Percentiles rank a stretch among this genome's conserved stretches.
These are phyloP conservation scores for Forbesichthys agassizii DNA, from an alignment of 2,113 vertebrate species.

Conservation along the genomic window DNA sequence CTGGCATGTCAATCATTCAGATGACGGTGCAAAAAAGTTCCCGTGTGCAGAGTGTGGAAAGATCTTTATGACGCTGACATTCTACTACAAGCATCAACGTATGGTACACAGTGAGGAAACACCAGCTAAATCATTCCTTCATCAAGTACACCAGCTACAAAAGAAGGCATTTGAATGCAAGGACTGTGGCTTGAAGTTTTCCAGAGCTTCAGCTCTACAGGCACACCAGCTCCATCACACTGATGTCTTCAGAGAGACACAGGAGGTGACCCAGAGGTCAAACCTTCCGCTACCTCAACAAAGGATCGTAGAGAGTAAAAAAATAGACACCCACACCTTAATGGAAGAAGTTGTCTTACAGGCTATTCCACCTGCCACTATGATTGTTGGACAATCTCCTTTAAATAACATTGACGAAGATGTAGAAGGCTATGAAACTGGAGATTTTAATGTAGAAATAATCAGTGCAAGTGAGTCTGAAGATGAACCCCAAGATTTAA, in stretches of 20 bases:
- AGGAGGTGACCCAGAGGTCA: constrained; percentile 28
- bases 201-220: constrained; percentile 76
- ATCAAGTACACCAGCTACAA: constrained; percentile 78
- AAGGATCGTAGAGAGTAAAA: constrained; percentile 18
- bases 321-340: constrained; percentile 16
- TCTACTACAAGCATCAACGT: constrained; percentile 73
- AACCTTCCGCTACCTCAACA: constrained; percentile 15
- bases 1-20: constrained; percentile 69
- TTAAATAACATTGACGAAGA: constrained; percentile 48
- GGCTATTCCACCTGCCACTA: background rate
- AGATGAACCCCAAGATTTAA: constrained; percentile 58
- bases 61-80: constrained; percentile 68
- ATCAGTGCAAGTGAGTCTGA: constrained; percentile 70
- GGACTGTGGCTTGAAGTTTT: constrained; percentile 76
- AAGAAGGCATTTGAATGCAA: constrained; percentile 80
- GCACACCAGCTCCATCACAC: constrained; percentile 77
- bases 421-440: constrained; percentile 51
- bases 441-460: constrained; percentile 69
- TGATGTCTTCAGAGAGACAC: constrained; percentile 59
- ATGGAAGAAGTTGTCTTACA: constrained; percentile 16
- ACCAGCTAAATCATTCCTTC: constrained; percentile 76
- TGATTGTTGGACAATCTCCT: constrained; percentile 19
- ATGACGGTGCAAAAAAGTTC: constrained; percentile 44
- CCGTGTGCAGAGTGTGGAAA: constrained; percentile 76
- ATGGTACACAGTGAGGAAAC: constrained; percentile 65